Evolutionary conservation across 2,888 invertebrate species (phyloP), one percentile per base, ranked within the genome.

Genomic region (Clivina fossor): DNA sequence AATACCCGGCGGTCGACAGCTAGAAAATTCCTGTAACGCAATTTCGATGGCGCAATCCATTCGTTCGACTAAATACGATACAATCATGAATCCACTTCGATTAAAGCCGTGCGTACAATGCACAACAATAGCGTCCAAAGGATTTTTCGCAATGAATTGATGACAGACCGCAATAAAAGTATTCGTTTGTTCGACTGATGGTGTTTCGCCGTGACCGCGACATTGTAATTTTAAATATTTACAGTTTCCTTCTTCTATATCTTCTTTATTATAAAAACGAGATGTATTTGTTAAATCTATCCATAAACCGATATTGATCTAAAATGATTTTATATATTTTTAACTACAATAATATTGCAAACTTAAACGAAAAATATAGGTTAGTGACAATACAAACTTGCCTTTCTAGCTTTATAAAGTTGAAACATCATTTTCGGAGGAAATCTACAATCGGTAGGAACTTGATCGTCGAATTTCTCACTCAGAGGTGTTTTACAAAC

Each of bases 71-170:
- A 99, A 81, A 73, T 90, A 99, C 0, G 94, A 88, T 19, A 88
- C 84, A 46, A 99, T 88, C 4, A 99, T 78, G 69, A 98, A 99
- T 0, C 99, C 99, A 4, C 97, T 97, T 63, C 99, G 80, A 72
- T 99, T 99, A 73, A 98, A 99, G 0, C 99, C 99, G 74, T 99
- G 99, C 0, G 99, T 97, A 69, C 96, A 97, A 71, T 96, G 96
- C 4, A 97, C 86, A 4, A 85, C 90, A 62, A 91, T 84, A 40
- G 81, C 72, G 66, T 92, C 85, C 56, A 89, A 71, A 0, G 96
- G 95, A 67, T 90, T 81, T 60, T 90, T 83, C 15, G 80, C 76
- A 22, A 92, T 85, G 68, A 93, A 97, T 60, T 81, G 81, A 49
- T 83, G 81, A 54, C 93, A 93, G 37, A 91, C 71, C 60, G 84